A percentile compares a stretch with the other conserved stretches of the same genome.
These are phyloP conservation scores for Drosophila austrosaltans DNA, from an alignment of 2,888 invertebrate species.

Conservation along the genomic window DNA sequence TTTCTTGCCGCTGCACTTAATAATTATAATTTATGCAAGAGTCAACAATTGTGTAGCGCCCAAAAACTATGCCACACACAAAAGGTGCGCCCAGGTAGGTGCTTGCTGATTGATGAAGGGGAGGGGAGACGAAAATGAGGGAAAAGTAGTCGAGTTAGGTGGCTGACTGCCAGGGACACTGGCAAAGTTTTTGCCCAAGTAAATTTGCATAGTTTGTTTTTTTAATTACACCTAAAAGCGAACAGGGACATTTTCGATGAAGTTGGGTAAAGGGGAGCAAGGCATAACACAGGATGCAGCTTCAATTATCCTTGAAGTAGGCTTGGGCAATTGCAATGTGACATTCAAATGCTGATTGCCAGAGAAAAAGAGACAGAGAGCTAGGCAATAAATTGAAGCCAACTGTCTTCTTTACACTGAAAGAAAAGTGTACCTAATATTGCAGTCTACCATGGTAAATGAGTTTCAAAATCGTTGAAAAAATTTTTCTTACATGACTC, in stretches of 20 bases:
- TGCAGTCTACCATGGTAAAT: too few relatives aligned
- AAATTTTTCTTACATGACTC: too few relatives aligned
- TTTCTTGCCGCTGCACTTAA: conserved; percentile 56
- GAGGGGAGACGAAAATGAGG: neutral
- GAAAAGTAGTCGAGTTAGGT: conserved; percentile 6
- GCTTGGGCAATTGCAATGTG: conserved; percentile 13
- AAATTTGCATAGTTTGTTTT: conserved; percentile 41
- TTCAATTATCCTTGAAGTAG: conserved; percentile 16
- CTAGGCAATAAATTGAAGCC: neutral
- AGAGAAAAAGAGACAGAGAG: neutral
- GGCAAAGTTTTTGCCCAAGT: conserved; percentile 36
- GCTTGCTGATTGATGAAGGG: neutral
- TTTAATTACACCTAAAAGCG: conserved; percentile 34
- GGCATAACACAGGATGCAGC: conserved; percentile 12
- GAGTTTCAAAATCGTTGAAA: too few relatives aligned
- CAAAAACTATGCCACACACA: conserved; percentile 28
- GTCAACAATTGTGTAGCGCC: conserved; percentile 57
- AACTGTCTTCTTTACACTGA: conserved; percentile 1
- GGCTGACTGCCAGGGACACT: conserved; percentile 17
- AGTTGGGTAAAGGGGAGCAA: neutral
- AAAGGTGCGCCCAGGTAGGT: conserved; percentile 29
- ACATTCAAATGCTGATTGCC: conserved; percentile 7
- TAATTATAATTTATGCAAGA: conserved; percentile 69
- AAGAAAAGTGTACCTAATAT: neutral
- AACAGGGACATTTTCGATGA: conserved; percentile 8